Evolutionary conservation across 1,140 invertebrate species (phyloP).

Genomic region (Fopius arisanus): DNA sequence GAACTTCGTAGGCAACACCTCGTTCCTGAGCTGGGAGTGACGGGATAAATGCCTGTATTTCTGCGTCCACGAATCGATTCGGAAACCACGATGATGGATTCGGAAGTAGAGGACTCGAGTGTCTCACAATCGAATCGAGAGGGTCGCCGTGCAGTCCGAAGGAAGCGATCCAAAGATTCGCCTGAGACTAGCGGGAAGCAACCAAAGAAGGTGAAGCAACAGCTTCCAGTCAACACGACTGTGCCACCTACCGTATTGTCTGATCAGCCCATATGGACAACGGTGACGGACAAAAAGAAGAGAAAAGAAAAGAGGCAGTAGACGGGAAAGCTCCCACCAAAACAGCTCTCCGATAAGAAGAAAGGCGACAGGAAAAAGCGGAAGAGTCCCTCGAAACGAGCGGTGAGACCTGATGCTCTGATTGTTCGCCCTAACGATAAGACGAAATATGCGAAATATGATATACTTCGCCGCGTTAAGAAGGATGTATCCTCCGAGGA

Average conservation of each 20-base stretch:
- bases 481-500: background rate
- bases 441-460: background rate
- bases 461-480: background rate
- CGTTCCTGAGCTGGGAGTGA: no score
- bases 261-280: background rate
- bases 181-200: no score
- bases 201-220: no score
- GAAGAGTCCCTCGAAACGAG: background rate
- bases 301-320: background rate
- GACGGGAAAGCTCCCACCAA: background rate
- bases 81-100: no score
- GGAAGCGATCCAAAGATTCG: no score
- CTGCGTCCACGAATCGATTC: no score
- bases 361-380: background rate
- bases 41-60: no score
- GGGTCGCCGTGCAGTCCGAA: no score
- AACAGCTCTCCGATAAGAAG: background rate
- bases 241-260: no score
- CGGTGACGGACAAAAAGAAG: background rate
- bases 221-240: no score
- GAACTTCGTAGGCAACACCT: background rate
- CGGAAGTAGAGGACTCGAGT: no score
- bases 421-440: slow-evolving; percentile 1
- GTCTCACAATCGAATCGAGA: no score
- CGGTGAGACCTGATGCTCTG: background rate